phyloP scores from a whole-genome alignment of 2,888 invertebrate genomes.

The Coleophora deauratella region DNA sequence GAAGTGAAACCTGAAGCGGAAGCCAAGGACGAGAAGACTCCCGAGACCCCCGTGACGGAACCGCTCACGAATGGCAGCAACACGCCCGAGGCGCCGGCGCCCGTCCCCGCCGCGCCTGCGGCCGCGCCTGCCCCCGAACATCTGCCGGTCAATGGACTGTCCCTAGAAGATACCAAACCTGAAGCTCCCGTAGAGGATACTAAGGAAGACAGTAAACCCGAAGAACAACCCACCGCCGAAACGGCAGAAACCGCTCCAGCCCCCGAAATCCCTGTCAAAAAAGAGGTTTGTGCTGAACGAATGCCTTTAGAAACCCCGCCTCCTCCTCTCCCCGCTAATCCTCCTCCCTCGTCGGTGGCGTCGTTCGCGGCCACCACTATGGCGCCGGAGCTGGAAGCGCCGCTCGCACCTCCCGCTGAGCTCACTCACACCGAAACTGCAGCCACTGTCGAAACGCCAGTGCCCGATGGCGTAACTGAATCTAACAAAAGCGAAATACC shows the following conservation, averaged over 20 bases:
- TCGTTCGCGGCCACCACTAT: slow-evolving; percentile 81
- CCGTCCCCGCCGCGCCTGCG: slow-evolving; percentile 19
- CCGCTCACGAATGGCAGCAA: slow-evolving; percentile 63
- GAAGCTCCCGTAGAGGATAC: slow-evolving; percentile 31
- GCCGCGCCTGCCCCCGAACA: slow-evolving; percentile 38
- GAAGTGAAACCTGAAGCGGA: slow-evolving; percentile 43
- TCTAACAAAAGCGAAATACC: too few relatives aligned
- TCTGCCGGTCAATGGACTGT: slow-evolving; percentile 57
- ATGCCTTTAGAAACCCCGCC: slow-evolving; percentile 78
- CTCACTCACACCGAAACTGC: slow-evolving; percentile 8
- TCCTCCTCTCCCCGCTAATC: slow-evolving; percentile 82
- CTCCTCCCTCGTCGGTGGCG: slow-evolving; percentile 83
- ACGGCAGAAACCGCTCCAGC: slow-evolving; percentile 47
- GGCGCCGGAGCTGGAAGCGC: slow-evolving; percentile 59
- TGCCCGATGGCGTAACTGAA: neutral
- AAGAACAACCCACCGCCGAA: slow-evolving; percentile 42
- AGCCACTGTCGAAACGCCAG: slow-evolving; percentile 7
- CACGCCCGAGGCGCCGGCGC: slow-evolving; percentile 38
- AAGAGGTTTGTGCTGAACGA: slow-evolving; percentile 73
- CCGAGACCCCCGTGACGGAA: slow-evolving; percentile 67
- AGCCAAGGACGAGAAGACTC: slow-evolving; percentile 53
- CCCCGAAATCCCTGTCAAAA: slow-evolving; percentile 59
- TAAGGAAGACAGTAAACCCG: slow-evolving; percentile 44
- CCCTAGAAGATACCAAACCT: slow-evolving; percentile 46
- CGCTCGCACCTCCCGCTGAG: slow-evolving; percentile 18